These are phyloP conservation scores for Cirrhinus molitorella DNA, from an alignment of 2,797 vertebrate species.

Conservation along the genomic window DNA sequence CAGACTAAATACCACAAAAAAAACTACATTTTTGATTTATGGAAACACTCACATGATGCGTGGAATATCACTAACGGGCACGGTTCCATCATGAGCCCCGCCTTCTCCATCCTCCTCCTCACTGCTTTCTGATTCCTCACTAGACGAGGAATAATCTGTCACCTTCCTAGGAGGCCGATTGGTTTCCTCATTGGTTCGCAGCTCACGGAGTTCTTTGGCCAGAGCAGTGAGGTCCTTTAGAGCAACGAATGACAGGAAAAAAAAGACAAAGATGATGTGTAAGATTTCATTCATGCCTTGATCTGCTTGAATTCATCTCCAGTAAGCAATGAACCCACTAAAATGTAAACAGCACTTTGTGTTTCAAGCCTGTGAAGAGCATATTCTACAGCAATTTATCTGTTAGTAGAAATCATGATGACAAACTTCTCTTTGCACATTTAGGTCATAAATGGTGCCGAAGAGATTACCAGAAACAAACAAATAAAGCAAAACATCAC, in stretches of 20 bases:
- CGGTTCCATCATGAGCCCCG: conserved; percentile 89
- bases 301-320: not conserved
- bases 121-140: conserved; percentile 95
- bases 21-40: no score
- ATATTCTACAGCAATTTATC: not conserved
- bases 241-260: not conserved
- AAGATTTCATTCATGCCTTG: not conserved
- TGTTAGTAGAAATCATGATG: not conserved
- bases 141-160: conserved; percentile 98
- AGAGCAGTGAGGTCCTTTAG: conserved; percentile 94
- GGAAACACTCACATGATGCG: conserved; percentile 91
- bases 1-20: no score
- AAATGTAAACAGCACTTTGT: not conserved
- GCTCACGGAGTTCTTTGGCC: conserved; percentile 95
- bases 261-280: conserved; percentile 18
- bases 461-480: conserved; percentile 18
- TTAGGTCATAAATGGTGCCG: conserved; percentile 18
- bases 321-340: not conserved
- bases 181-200: conserved; percentile 92
- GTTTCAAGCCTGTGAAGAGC: conserved; percentile 6
- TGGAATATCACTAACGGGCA: conserved; percentile 96
- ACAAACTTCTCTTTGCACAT: conserved; percentile 4
- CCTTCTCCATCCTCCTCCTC: conserved; percentile 95
- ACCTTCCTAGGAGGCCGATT: conserved; percentile 95
- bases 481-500: conserved; percentile 10